Percentiles rank a stretch among this genome's conserved stretches.
These are phyloP conservation scores for Pelodiscus sinensis DNA, from an alignment of 2,113 vertebrate genomes.

Conservation along the genomic window DNA sequence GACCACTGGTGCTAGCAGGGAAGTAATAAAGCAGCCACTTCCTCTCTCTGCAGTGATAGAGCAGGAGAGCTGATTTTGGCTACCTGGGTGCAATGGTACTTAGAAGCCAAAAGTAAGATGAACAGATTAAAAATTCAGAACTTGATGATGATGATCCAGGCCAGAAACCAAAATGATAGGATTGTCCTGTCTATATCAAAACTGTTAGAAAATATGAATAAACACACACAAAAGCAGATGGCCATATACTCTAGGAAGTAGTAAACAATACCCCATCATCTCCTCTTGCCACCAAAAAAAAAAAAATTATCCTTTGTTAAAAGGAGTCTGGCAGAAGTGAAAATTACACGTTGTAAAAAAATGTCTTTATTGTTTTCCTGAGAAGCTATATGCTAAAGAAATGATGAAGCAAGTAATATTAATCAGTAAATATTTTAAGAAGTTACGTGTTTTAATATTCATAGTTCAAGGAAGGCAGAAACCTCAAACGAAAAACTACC, in stretches of 20 bases:
- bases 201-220: neutral
- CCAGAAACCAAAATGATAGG: neutral
- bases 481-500: neutral
- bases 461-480: neutral
- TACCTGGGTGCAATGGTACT: neutral
- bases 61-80: neutral
- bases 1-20: neutral
- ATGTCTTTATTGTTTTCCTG: neutral
- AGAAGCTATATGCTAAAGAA: neutral
- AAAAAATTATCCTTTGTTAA: neutral
- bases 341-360: fast-evolving
- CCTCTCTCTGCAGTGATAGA: neutral
- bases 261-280: neutral
- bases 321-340: neutral
- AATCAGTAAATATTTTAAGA: neutral
- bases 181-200: neutral
- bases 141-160: neutral
- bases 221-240: neutral
- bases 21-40: neutral
- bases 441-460: neutral
- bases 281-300: neutral
- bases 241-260: fast-evolving
- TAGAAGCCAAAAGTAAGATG: neutral
- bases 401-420: neutral
- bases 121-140: neutral